Percentiles rank a stretch among this genome's conserved stretches.
These are phyloP conservation scores for Dicyrtoma fusca DNA, from an alignment of 2,888 invertebrate species.

Conservation along the genomic window DNA sequence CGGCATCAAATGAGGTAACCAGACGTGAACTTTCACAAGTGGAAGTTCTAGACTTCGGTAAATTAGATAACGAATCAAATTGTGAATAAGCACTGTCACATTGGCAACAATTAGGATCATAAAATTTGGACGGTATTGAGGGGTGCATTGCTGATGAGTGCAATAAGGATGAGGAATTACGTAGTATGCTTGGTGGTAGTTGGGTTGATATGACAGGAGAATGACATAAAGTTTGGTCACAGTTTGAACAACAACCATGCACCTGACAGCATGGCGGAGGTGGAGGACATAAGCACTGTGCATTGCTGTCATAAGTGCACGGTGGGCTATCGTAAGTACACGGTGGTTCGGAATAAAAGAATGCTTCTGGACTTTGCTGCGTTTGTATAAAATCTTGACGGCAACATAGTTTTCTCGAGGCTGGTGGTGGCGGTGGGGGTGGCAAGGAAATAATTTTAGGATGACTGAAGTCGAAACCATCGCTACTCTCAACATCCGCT, in stretches of 20 bases:
- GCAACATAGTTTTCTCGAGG: conserved; percentile 12
- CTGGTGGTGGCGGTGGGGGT: conserved; percentile 52
- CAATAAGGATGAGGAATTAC: background rate
- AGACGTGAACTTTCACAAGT: conserved; percentile 19
- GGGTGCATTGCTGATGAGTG: background rate
- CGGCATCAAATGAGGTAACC: conserved; percentile 34
- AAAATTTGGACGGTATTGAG: conserved; percentile 56
- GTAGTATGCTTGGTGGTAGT: conserved; percentile 14
- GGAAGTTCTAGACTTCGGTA: background rate
- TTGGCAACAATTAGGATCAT: conserved; percentile 52
- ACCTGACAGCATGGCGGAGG: conserved; percentile 43
- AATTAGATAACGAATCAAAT: background rate
- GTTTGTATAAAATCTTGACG: no score
- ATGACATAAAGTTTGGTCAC: background rate
- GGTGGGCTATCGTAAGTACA: conserved; percentile 24
- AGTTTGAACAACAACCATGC: conserved; percentile 30
- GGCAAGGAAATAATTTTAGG: conserved; percentile 38
- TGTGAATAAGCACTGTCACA: conserved; percentile 45
- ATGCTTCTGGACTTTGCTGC: background rate
- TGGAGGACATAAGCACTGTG: conserved; percentile 27
- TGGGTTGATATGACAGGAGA: background rate
- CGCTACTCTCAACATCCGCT: conserved; percentile 17
- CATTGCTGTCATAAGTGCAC: conserved; percentile 18
- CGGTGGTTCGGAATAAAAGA: conserved; percentile 21
- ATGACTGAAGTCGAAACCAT: conserved; percentile 1